Evolutionary conservation across 2,113 vertebrate genomes (phyloP).

Genomic region (Probosciger aterrimus): DNA sequence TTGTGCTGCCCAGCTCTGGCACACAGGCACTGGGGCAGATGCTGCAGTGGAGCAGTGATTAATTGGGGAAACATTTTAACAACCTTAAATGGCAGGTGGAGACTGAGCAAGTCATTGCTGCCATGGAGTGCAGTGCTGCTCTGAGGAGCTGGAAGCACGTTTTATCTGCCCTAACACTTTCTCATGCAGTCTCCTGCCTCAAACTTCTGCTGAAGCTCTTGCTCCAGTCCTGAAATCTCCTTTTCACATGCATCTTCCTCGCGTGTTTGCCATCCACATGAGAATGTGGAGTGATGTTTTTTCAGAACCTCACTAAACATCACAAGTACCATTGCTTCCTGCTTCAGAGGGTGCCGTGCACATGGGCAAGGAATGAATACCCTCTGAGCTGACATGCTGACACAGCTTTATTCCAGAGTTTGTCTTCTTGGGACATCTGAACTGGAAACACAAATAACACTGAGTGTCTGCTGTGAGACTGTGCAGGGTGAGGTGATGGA

Average conservation of each 20-base stretch:
- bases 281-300: too few relatives aligned
- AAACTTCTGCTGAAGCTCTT: accelerated
- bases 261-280: not conserved
- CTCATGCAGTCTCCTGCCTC: not conserved
- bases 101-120: not conserved
- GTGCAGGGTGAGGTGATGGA: not conserved
- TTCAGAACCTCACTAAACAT: not conserved
- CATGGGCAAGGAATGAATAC: accelerated
- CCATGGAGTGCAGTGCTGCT: not conserved
- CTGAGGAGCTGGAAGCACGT: accelerated
- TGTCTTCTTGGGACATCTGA: accelerated
- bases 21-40: too few relatives aligned
- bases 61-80: not conserved
- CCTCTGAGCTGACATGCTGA: not conserved
- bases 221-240: not conserved
- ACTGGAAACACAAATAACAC: not conserved
- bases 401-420: not conserved
- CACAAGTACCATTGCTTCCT: not conserved
- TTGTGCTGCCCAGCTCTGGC: too few relatives aligned
- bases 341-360: not conserved
- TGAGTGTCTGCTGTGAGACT: not conserved
- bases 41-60: not conserved
- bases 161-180: not conserved
- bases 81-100: slow-evolving; percentile 28
- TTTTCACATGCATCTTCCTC: not conserved